A percentile compares a stretch with the other conserved stretches of the same genome.
phyloP scores from a whole-genome alignment of 2,797 vertebrate genomes.

The Rhinella marina region DNA sequence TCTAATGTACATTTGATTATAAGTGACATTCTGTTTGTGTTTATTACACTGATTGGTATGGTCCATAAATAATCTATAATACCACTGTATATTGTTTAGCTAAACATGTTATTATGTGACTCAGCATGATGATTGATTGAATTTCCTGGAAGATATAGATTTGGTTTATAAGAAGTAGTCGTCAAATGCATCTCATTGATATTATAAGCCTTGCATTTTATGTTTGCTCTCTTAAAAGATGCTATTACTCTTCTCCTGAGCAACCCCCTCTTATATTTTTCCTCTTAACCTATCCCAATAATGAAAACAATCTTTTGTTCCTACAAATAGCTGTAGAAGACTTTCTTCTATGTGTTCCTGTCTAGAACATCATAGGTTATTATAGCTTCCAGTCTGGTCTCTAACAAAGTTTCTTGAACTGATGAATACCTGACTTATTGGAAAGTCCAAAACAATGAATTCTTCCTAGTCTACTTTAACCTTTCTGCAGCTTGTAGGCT shows the following conservation, averaged over 20 bases:
- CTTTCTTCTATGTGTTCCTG: background rate
- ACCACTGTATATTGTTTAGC: constrained; percentile 6
- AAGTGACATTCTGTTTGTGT: constrained; percentile 6
- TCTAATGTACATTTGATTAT: background rate
- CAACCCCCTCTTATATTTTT: background rate
- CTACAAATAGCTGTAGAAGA: background rate
- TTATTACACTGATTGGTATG: background rate
- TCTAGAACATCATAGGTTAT: too few relatives aligned
- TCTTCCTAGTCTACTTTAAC: too few relatives aligned
- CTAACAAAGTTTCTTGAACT: too few relatives aligned
- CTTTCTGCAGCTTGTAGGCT: too few relatives aligned
- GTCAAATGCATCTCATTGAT: background rate
- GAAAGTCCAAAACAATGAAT: too few relatives aligned
- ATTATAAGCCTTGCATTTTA: background rate
- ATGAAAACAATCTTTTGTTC: background rate
- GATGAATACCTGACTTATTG: too few relatives aligned
- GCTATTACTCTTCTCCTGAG: background rate
- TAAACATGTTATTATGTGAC: constrained; percentile 10
- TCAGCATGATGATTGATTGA: background rate
- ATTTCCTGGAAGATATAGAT: constrained; percentile 2
- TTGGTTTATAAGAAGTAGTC: background rate
- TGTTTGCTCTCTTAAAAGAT: background rate
- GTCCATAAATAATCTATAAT: constrained; percentile 13
- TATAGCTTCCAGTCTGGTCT: too few relatives aligned
- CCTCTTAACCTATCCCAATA: background rate